Conservation (phyloP, 2,113 vertebrate species). For the Rhinopithecus roxellana region DNA sequence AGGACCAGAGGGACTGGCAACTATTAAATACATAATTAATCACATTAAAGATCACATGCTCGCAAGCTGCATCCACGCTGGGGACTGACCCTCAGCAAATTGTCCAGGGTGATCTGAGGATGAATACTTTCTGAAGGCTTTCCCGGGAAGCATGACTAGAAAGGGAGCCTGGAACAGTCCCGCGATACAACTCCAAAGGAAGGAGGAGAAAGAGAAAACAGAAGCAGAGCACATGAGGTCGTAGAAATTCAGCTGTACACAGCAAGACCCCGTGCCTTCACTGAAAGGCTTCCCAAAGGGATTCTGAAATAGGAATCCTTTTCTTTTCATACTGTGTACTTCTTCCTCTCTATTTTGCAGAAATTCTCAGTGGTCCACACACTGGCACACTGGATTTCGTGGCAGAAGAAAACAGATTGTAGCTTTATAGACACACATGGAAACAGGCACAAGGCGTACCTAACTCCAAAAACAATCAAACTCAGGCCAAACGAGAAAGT, state of each 20-base stretch:
- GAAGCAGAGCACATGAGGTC: neutral
- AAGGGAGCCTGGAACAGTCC: constrained; percentile 11
- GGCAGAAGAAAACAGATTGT: neutral
- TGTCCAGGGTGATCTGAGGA: neutral
- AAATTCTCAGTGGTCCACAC: neutral
- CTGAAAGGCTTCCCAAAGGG: neutral
- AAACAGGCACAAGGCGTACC: neutral
- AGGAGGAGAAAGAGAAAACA: neutral
- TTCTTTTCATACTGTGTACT: neutral
- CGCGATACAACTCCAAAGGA: neutral
- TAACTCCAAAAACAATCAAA: fast-evolving
- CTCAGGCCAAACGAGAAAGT: fast-evolving
- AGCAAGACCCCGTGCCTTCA: neutral
- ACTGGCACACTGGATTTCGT: fast-evolving
- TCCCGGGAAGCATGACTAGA: constrained; percentile 59
- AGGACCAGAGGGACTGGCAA: neutral
- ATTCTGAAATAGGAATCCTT: neutral
- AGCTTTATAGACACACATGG: neutral
- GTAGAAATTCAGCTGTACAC: neutral
- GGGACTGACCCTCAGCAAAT: constrained; percentile 57
- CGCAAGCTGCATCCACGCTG: constrained; percentile 2
- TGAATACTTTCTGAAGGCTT: neutral
- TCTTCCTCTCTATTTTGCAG: neutral
- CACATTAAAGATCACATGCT: neutral
- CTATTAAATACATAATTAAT: neutral